phyloP scores from a whole-genome alignment of 2,797 vertebrate genomes.

The Clarias platycephalus region DNA sequence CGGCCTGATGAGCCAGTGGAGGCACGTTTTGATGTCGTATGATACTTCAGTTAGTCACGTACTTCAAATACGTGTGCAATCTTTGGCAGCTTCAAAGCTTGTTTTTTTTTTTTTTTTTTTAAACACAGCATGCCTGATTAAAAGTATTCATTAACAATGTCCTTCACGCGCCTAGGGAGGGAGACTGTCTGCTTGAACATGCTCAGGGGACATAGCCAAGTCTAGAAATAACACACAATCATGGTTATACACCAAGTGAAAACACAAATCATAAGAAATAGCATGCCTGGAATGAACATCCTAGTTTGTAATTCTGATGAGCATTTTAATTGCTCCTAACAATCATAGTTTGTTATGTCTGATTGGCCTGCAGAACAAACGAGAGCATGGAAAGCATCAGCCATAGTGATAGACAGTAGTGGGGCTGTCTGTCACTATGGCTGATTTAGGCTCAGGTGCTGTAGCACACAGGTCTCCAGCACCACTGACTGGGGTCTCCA shows the following conservation, averaged over 20 bases:
- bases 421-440: slow-evolving; percentile 5
- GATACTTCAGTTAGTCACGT: background rate
- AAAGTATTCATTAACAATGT: background rate
- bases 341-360: slow-evolving; percentile 22
- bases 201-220: background rate
- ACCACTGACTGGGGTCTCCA: no score
- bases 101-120: background rate
- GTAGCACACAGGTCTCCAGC: background rate
- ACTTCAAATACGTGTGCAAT: background rate
- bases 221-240: background rate
- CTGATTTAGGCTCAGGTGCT: slow-evolving; percentile 29
- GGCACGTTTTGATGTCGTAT: background rate
- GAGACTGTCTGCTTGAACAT: background rate
- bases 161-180: background rate
- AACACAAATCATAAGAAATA: slow-evolving; percentile 17
- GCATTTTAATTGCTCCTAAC: slow-evolving; percentile 36
- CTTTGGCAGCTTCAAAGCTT: background rate
- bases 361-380: slow-evolving; percentile 42
- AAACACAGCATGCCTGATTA: background rate
- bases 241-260: background rate
- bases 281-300: background rate
- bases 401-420: slow-evolving; percentile 51
- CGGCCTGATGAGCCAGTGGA: background rate
- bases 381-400: slow-evolving; percentile 41
- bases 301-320: slow-evolving; percentile 2